Conservation (phyloP, 2,888 invertebrate genomes). For the Notodonta ziczac region DNA sequence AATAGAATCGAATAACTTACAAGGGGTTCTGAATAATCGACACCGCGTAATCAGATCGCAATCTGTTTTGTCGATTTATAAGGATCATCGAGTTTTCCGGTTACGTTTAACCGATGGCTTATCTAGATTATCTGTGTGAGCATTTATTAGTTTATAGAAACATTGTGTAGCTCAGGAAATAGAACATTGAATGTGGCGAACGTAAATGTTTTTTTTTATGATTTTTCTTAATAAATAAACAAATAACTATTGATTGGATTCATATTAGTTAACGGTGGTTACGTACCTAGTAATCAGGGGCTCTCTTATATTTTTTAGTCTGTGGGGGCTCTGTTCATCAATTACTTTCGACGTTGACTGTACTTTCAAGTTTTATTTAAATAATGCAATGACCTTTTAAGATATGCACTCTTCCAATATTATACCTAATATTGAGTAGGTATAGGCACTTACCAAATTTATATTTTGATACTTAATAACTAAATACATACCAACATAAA, state of each 20-base stretch:
- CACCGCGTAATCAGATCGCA: slow-evolving; percentile 78
- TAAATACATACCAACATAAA: no score
- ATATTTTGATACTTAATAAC: no score
- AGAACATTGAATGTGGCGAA: background rate
- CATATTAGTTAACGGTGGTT: background rate
- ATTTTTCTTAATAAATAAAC: background rate
- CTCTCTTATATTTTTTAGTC: no score
- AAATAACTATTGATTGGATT: background rate
- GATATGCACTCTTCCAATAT: no score
- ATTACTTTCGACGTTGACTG: background rate
- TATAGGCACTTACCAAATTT: no score
- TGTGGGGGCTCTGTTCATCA: no score
- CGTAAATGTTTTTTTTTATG: no score
- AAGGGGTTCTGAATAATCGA: slow-evolving; percentile 80
- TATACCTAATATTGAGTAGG: no score
- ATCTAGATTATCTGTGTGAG: slow-evolving; percentile 27
- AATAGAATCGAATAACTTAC: slow-evolving; percentile 81
- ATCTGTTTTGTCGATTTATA: slow-evolving; percentile 77
- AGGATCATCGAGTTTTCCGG: slow-evolving; percentile 73
- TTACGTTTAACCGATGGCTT: slow-evolving; percentile 40
- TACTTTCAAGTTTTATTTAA: background rate
- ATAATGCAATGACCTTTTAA: no score
- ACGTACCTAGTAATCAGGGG: no score
- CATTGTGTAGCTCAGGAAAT: background rate
- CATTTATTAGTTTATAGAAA: slow-evolving; percentile 14